Base-by-base conservation (phyloP, 2,797 vertebrate genomes). In the Dryobates pubescens region DNA sequence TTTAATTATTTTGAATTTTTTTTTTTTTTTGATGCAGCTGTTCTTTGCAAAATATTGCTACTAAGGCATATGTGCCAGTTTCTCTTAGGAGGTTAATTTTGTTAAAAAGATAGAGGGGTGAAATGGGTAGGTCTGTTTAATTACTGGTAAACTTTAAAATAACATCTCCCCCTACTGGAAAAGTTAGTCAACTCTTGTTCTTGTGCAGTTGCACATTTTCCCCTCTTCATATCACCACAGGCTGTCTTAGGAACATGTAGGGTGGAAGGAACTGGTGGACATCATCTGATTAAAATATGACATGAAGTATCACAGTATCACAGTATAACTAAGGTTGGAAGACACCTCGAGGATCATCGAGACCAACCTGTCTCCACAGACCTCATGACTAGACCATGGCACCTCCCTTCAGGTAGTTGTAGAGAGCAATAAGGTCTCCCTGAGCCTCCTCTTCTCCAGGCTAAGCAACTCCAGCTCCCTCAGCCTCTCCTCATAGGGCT, bases 121-220 rank as follows among this genome's bases (percentile, higher is more conserved):
- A 63, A 77, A 82, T 57, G 13, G 6, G 74, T 85, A 56, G 18
- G 10, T 6, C 22, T 81, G 82, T 84, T 81, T 88, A 78, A 64
- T 91, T 84, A 64, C 27, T 73, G 43, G 63, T 86, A 64, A 95
- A 89, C 61, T 93, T 64, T 94, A 92, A 93, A 89, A 95, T 5
- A 91, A 81, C 32, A 82, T 79, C 95, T 83, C 94, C 92, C 92
- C 41, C 92, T 96, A 51, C 92, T 95, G 95, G 94, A 86, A 67
- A 91, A 93, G 71, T 70, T 75, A 26, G n/a, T 88, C 29, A 91
- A 0, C 17, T 68, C 59, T 75, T 67, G 27, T 72, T 68, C 59
- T 75, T 67, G 27, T 72, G 20, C 26, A 26, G 18, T 63, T 64
- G 24, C 8, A 23, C 8, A 2, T 57, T 27, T 14, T 76, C 27